Base-by-base conservation (phyloP, 2,888 invertebrate genomes). In the Diaprepes abbreviatus region DNA sequence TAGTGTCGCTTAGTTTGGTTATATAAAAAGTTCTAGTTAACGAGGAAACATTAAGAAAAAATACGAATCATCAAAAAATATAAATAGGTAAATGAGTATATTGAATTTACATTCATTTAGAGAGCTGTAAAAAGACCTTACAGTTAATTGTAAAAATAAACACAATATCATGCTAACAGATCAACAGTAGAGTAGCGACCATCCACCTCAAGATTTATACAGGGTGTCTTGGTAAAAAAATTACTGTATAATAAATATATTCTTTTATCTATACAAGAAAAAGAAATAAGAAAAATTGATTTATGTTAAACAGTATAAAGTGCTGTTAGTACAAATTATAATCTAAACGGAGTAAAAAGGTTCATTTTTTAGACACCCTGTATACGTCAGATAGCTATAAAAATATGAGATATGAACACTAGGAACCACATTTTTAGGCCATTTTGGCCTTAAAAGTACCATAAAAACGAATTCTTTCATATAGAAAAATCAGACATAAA, bases 401-500 rank as follows among this genome's bases (percentile, higher is more conserved):
- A 36, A 31, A 33, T 63, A 45, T 40, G 45, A 54, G 67, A 62
- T 67, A 67, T 59, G 66, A 62, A 70, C 62, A 45, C 54, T 70
- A 70, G 70, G 70, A 70, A 70, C 70, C 62, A 70, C 60, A 66
- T 66, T 70, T 69, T 57, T 62, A 33, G 19, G 68, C 45, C 31
- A 10, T 38, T 36, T 28, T 6, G 38, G 60, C 67, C 43, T 9
- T 36, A 19, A 68, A 66, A 57, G 33, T 55, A 67, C 62, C 63
- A 45, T 57, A 63, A 17, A 62, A 63, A 68, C 36, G 48, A 62
- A 68, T 57, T 21, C 17, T 19, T 40, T 48, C 63, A 63, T 63
- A 58, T 57, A 21, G 45, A 58, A 63, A 66, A 75, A 74, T 79
- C 76, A 28, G 7, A 50, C 48, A 6, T 50, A 50, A 28, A 1